Evolutionary conservation across 2,113 vertebrate genomes (phyloP).

Genomic region (Jacana jacana): DNA sequence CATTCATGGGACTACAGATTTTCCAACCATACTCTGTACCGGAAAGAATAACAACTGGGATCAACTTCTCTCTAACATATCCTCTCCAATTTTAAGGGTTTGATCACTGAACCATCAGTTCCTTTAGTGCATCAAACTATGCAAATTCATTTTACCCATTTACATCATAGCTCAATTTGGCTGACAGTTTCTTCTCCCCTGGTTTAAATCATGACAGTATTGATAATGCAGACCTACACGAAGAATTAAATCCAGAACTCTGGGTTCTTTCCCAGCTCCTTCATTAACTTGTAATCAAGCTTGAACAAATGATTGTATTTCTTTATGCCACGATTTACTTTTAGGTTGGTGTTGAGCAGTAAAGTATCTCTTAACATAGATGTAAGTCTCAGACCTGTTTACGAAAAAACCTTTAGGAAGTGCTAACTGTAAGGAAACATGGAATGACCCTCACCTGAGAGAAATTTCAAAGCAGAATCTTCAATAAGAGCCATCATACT

Average conservation of each 20-base stretch:
- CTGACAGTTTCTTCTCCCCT: neutral
- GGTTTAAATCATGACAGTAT: neutral
- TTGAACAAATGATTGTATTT: neutral
- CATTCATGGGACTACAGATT: conserved; percentile 41
- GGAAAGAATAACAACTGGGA: neutral
- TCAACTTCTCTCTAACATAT: neutral
- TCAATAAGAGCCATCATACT: neutral
- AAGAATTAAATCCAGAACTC: neutral
- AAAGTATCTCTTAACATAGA: neutral
- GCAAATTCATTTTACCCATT: neutral
- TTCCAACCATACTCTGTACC: neutral
- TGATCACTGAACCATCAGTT: neutral
- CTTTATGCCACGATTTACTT: neutral
- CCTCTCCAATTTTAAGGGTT: neutral
- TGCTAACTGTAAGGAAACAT: neutral
- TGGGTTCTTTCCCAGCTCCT: neutral
- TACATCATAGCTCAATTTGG: neutral
- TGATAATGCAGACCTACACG: neutral
- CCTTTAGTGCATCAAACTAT: neutral
- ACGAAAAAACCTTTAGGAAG: neutral
- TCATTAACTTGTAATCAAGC: neutral
- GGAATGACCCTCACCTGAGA: neutral
- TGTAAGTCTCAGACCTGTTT: neutral
- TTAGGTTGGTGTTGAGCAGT: neutral
- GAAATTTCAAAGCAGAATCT: neutral